Evolutionary conservation across 2,797 vertebrate genomes (phyloP), one percentile per base, ranked within the genome.

Genomic region (Mycteria americana): DNA sequence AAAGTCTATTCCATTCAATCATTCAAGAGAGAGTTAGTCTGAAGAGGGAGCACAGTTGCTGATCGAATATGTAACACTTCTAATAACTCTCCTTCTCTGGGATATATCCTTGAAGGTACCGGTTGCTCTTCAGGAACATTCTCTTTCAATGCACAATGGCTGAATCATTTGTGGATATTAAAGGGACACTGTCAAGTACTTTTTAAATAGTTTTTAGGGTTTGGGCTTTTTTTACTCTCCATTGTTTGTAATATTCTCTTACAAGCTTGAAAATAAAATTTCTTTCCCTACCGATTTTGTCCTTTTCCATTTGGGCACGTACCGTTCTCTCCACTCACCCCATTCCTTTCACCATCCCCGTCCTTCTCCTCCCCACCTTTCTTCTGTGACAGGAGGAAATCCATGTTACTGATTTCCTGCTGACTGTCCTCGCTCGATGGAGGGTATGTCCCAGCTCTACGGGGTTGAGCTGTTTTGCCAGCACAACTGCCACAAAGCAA

Each of bases 221-320:
- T 96, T 97, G 96, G 94, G 89, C 79, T 97, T 98, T 98, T 98
- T 97, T 97, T 97, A 98, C 97, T 98, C 97, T 97, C 97, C 97
- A 96, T 97, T 97, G 97, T 98, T 98, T 97, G 97, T 98, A 98
- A 98, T 98, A 97, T 97, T 98, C 97, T 98, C 98, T 98, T 97
- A 97, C 96, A 96, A 97, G 96, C 97, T 98, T 98, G 98, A 98
- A 97, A 98, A 98, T 98, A 98, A 98, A 98, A 98, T 95, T 93
- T 98, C 96, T 98, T 98, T 98, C 97, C 97, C 97, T 97, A 97
- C 39, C 4, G 53, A 76, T 86, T 72, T 96, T 97, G 96, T 98
- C 92, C 93, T 97, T 96, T 96, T 97, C 95, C 88, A 65, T 96
- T 95, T 95, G 95, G 92, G 89, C 95, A 95, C 1, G 56, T 75